Evolutionary conservation across 2,113 vertebrate species (phyloP), one percentile per base, ranked within the genome.

Genomic region (Ceratotherium simum): DNA sequence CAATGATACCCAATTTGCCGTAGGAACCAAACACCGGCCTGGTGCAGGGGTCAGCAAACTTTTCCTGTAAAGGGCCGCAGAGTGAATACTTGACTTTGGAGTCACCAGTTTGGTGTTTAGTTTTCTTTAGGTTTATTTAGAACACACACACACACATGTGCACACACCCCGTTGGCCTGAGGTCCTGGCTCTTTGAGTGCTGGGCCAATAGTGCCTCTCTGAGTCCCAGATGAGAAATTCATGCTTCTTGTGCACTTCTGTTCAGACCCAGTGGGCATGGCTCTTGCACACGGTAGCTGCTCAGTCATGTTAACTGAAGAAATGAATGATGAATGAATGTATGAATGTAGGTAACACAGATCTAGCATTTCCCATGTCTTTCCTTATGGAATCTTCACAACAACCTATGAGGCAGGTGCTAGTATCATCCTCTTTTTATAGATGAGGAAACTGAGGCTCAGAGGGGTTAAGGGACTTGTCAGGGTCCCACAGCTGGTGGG

Each of bases 311-410:
- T 23, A 13, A 6, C 5, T 3, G 51, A 72, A 62, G 65, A 33
- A 33, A 69, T 6, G 27, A 27, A 4, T 29, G 14, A 13, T 0
- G 3, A 8, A 21, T 0, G 20, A 16, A 0, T 0, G 4, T n/a
- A 6, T 48, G 21, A 18, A 25, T 4, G 8, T 2, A 16, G 56
- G 27, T 12, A 3, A 23, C 31, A 0, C 8, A 27, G 2, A 12
- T 0, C 13, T 8, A 8, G 48, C 8, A 2, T 64, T 60, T 10
- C 83, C 29, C 17, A 5, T 0, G 0, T 11, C 20, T 8, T 48
- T 67, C 62, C 31, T 8, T 20, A 67, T 1, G 9, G 36, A 51
- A 17, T 31, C 60, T 81, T 21, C 51, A 39, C 13, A 7, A 16
- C 36, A 1, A 14, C 16, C 58, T 0, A 1, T 10, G 54, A 51